A percentile compares a stretch with the other conserved stretches of the same genome.
These are phyloP conservation scores for Syncerus caffer DNA, from an alignment of 2,797 vertebrate species.

Conservation along the genomic window DNA sequence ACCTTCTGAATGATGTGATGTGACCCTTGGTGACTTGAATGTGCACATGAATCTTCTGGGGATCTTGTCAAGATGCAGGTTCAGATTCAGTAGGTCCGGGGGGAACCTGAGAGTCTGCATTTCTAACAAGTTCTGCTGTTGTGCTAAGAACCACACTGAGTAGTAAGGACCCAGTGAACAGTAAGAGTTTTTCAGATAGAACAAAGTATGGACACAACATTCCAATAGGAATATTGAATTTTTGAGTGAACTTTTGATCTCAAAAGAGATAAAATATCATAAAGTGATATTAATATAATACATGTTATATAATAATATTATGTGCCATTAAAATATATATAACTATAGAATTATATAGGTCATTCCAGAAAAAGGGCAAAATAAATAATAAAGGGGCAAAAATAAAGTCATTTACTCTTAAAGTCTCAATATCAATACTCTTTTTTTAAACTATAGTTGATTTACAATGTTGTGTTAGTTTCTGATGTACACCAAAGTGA, in stretches of 20 bases:
- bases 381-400: not conserved
- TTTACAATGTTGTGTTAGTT: not conserved
- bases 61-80: not conserved
- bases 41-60: not conserved
- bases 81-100: not conserved
- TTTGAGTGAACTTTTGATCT: conserved; percentile 2
- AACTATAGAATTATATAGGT: not conserved
- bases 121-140: not conserved
- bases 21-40: not conserved
- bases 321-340: not conserved
- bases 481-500: not conserved
- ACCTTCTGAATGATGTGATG: not conserved
- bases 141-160: not conserved
- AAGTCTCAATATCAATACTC: not conserved
- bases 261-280: not conserved
- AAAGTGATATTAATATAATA: not conserved
- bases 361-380: conserved; percentile 16
- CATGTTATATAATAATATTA: not conserved
- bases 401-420: not conserved
- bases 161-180: not conserved
- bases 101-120: not conserved
- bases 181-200: not conserved
- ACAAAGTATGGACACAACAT: not conserved
- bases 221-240: not conserved
- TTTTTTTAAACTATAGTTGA: not conserved